phyloP scores from a whole-genome alignment of 37 sponge, comb jelly and placozoan species.

The Ianthella basta region DNA sequence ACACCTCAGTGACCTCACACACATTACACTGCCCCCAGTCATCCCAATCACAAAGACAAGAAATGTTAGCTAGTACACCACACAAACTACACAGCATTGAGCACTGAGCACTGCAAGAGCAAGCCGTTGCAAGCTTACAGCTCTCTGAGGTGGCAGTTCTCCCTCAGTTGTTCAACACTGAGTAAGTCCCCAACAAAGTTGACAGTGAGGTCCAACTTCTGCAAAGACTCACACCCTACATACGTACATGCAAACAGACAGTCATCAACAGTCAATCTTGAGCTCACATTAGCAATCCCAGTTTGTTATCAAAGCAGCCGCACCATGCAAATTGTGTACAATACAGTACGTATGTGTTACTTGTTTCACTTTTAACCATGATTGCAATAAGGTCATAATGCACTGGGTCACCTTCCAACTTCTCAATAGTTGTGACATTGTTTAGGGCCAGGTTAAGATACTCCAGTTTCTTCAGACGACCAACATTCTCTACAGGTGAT shows the following conservation, averaged over 20 bases:
- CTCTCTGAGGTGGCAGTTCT: slow-evolving; percentile 77
- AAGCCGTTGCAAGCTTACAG: slow-evolving; percentile 49
- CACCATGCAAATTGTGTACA: no score
- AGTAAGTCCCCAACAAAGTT: slow-evolving; percentile 96
- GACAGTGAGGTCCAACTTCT: slow-evolving; percentile 96
- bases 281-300: no score
- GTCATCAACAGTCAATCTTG: no score
- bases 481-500: slow-evolving; percentile 86
- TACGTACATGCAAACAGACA: no score
- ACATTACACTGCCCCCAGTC: no score
- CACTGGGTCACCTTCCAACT: slow-evolving; percentile 92
- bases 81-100: background rate
- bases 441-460: slow-evolving; percentile 98
- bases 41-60: no score
- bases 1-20: no score
- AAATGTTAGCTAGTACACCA: background rate
- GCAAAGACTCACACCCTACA: slow-evolving; percentile 92
- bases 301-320: no score
- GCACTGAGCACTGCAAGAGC: background rate
- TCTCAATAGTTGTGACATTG: slow-evolving; percentile 90
- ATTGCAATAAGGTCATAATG: no score
- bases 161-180: slow-evolving; percentile 83
- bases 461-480: slow-evolving; percentile 90
- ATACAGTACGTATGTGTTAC: no score
- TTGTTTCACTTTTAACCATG: no score